Evolutionary conservation across 2,888 invertebrate species (phyloP), one percentile per base, ranked within the genome.

Genomic region (Poecilobothrus nobilitatus): DNA sequence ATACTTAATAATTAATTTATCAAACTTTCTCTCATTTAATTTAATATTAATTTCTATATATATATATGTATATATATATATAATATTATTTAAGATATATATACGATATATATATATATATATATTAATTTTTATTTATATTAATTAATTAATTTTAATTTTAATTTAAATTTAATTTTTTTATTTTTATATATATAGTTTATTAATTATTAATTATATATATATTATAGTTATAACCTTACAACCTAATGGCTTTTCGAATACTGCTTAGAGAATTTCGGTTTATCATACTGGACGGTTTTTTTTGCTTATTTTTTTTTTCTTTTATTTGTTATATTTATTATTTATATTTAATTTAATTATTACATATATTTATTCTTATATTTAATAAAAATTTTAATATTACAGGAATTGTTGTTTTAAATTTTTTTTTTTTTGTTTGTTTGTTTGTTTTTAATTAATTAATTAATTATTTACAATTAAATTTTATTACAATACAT

Each of bases 261-360:
- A 82, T 81, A 82, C 82, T 82, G 82, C 81, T 82, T 82, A 81
- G 81, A 82, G 82, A 81, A 27, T 80, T 76, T 79, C 77, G 79
- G 79, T 79, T 80, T 79, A 81, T 80, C 75, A 78, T 78, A 80
- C 81, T 81, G 81, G 78, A 78, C 75, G 74, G 77, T 44, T n/a
- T 21, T 21, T 68, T 62, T 70, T 68, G 67, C 70, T 72, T 70
- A n/a, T n/a, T 67, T 68, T n/a, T 34, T 68, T 65, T 18, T 41
- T 53, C 37, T 67, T 66, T 67, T 53, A 68, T 67, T 68, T 66
- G 66, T 68, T 20, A 67, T 70, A 22, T 68, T 65, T 67, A 69
- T 68, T 65, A 69, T 63, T 67, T 71, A 72, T 66, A 66, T 70
- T 68, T 65, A 68, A 63, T 67, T 71, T 70, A 27, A 27, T 27